These are phyloP conservation scores for Bicyclus anynana DNA, from an alignment of 1,140 invertebrate genomes.

Conservation along the genomic window DNA sequence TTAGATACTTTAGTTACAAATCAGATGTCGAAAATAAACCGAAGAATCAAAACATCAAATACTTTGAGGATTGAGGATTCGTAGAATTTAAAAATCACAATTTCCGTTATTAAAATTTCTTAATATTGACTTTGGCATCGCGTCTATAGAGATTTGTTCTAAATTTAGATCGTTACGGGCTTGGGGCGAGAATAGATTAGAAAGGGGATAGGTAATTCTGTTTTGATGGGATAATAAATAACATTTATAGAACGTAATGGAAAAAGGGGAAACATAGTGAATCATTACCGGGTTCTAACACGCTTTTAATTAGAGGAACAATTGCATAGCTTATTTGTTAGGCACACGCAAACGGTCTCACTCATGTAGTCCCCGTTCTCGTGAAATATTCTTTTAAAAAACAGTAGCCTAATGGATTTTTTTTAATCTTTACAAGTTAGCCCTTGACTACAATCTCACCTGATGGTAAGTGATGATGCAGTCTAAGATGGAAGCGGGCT, in stretches of 20 bases:
- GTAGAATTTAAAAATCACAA: conserved; percentile 20
- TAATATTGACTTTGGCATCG: conserved; percentile 47
- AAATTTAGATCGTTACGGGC: conserved; percentile 39
- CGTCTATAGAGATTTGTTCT: conserved; percentile 31
- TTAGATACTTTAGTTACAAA: not conserved
- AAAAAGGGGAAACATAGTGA: not conserved
- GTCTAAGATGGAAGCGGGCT: too few relatives aligned
- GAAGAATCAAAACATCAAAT: conserved; percentile 12
- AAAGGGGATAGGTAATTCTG: conserved; percentile 40
- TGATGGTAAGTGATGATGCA: too few relatives aligned
- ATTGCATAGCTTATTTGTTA: not conserved
- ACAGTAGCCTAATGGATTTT: too few relatives aligned
- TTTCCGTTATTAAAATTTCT: conserved; percentile 22
- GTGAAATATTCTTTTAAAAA: too few relatives aligned
- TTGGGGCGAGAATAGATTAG: conserved; percentile 39
- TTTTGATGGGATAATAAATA: conserved; percentile 23
- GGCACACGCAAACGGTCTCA: too few relatives aligned
- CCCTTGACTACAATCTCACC: too few relatives aligned
- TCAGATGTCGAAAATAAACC: conserved; percentile 1
- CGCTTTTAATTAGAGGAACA: not conserved
- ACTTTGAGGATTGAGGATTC: conserved; percentile 16
- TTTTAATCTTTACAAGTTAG: too few relatives aligned
- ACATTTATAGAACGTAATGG: conserved; percentile 13
- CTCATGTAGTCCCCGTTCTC: too few relatives aligned
- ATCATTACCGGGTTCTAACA: not conserved